Percentiles rank a stretch among this genome's conserved stretches.
Conservation (phyloP, 2,113 vertebrate genomes). For the Oncorhynchus keta region DNA sequence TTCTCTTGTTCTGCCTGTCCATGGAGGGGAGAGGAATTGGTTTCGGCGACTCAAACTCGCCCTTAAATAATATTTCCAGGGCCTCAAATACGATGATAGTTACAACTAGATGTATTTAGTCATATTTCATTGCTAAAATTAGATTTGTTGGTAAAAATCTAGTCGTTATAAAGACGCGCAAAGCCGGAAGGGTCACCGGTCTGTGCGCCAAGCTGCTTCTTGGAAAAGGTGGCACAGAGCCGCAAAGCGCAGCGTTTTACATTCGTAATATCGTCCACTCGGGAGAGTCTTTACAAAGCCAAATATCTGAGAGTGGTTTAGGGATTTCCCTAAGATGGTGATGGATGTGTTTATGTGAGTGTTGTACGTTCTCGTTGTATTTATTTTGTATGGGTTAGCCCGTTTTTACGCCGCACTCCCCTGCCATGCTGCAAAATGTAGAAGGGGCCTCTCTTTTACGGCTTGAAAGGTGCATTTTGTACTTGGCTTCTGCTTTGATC, state of each 20-base stretch:
- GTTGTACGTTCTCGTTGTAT: slow-evolving; percentile 61
- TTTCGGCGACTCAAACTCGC: slow-evolving; percentile 64
- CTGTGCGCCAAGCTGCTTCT: slow-evolving; percentile 80
- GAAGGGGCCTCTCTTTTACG: slow-evolving; percentile 65
- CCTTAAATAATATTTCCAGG: not conserved
- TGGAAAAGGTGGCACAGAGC: slow-evolving; percentile 77
- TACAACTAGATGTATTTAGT: slow-evolving; percentile 37
- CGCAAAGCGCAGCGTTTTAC: slow-evolving; percentile 72
- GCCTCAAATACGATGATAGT: not conserved
- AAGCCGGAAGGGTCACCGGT: slow-evolving; percentile 79
- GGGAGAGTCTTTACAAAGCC: slow-evolving; percentile 10
- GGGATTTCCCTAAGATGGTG: slow-evolving; percentile 12
- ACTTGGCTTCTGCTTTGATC: slow-evolving; percentile 66
- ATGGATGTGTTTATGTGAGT: slow-evolving; percentile 28
- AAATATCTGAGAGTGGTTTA: slow-evolving; percentile 20
- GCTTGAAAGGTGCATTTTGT: slow-evolving; percentile 69
- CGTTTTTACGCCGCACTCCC: slow-evolving; percentile 79
- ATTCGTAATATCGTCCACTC: slow-evolving; percentile 27
- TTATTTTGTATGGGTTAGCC: slow-evolving; percentile 67
- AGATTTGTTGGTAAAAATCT: slow-evolving; percentile 13
- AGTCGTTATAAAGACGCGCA: slow-evolving; percentile 73
- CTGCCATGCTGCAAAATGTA: slow-evolving; percentile 72
- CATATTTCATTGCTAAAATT: slow-evolving; percentile 5
- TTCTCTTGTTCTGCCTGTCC: slow-evolving; percentile 75
- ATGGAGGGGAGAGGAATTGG: slow-evolving; percentile 61